Base-by-base conservation (phyloP, 2,113 vertebrate genomes). In the Labrus mixtus region DNA sequence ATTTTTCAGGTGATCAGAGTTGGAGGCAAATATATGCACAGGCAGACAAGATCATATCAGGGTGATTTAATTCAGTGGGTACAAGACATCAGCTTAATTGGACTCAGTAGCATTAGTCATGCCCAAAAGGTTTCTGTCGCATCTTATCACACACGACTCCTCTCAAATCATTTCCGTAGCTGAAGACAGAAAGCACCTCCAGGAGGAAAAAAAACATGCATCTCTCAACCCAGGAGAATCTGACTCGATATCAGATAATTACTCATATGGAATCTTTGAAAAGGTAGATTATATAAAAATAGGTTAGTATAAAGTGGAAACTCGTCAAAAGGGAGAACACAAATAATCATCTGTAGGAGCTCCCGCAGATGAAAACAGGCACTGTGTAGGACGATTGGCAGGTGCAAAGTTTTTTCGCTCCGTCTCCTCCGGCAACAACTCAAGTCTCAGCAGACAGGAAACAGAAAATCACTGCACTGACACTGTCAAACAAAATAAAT, bases 1-100 rank as follows among this genome's bases (percentile, higher is more conserved):
- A 46, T 84, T 83, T 65, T 70, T 22, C 69, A 86, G 82, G 77
- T 88, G 79, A 87, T 78, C 64, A 76, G 79, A 84, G 67, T 56
- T 73, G n/a, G 70, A 81, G 55, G 76, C 43, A 90, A 89, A 91
- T 88, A 67, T 84, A 91, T 89, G 82, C 87, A 82, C 37, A 80
- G 73, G 50, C 67, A 86, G 80, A 83, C 78, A 69, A 87, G 84
- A 91, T 88, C 78, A 90, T 73, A 89, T 89, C 83, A 73, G 78
- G 57, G 57, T 81, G 85, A 90, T 91, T 89, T 86, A 77, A 90
- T 89, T 91, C 84, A 83, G 68, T 73, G 81, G 76, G 53, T 78
- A 78, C 22, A 65, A 83, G 72, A 75, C 76, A 87, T 90, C 86
- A 88, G 68, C 78, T 82, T 93, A 93, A 93, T 93, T 90, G 84